These are phyloP conservation scores for Urosaurus nigricauda DNA, from an alignment of 2,797 vertebrate genomes.

Conservation along the genomic window DNA sequence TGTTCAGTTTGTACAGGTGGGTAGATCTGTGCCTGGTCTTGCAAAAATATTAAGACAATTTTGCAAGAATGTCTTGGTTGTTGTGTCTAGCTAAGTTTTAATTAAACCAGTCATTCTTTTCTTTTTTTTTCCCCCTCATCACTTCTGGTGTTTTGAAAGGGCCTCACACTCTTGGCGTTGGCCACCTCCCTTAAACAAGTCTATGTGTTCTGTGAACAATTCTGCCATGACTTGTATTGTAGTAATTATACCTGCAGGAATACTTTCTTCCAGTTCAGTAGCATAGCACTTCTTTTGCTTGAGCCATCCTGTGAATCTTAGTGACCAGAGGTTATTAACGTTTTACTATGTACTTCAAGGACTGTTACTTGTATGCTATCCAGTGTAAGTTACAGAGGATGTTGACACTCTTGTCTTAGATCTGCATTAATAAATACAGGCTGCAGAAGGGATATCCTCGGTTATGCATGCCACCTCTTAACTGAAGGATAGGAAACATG, in stretches of 20 bases:
- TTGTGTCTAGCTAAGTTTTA: neutral
- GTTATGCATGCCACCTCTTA: neutral
- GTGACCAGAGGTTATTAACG: neutral
- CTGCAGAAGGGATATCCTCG: neutral
- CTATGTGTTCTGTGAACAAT: neutral
- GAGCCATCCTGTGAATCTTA: neutral
- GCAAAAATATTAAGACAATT: neutral
- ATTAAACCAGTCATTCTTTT: neutral
- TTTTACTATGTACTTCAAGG: neutral
- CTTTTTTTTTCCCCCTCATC: neutral
- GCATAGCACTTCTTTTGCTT: neutral
- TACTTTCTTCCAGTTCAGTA: neutral
- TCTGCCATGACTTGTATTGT: neutral
- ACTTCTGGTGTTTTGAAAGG: slow-evolving; percentile 7
- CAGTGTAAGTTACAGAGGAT: neutral
- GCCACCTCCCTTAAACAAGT: neutral
- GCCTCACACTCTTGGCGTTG: no score
- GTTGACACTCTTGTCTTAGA: neutral
- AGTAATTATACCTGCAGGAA: neutral
- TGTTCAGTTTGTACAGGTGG: neutral
- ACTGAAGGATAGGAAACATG: neutral
- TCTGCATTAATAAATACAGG: neutral
- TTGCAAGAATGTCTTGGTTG: neutral
- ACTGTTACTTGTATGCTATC: neutral
- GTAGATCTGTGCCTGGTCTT: neutral